phyloP scores from a whole-genome alignment of 2,797 vertebrate genomes.

The Coreius guichenoti region DNA sequence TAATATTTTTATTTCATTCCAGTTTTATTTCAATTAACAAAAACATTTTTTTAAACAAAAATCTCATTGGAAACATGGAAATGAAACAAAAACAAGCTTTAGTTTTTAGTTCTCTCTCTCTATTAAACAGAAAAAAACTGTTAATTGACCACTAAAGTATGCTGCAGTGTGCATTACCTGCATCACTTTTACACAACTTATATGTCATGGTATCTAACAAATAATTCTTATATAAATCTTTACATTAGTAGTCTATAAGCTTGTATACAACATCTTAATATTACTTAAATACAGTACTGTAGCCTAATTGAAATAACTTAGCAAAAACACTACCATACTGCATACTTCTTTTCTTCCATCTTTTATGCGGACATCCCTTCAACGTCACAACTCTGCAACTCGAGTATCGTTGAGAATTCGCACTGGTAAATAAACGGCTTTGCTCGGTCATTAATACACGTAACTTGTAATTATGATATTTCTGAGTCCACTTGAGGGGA shows the following conservation, averaged over 20 bases:
- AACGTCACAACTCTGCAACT: background rate
- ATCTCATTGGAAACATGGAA: background rate
- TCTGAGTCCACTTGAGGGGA: slow-evolving; percentile 9
- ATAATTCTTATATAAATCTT: background rate
- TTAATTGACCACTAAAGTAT: too few species aligned
- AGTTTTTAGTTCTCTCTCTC: background rate
- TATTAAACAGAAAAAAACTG: too few species aligned
- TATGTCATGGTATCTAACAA: background rate
- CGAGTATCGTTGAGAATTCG: background rate
- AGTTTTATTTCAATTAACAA: background rate
- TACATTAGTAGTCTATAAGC: background rate
- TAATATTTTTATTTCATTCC: background rate
- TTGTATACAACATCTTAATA: background rate
- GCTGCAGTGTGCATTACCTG: too few species aligned
- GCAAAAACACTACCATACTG: background rate
- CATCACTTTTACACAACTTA: background rate
- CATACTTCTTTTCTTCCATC: background rate
- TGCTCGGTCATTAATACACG: background rate
- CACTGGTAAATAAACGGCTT: background rate
- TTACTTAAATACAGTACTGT: background rate
- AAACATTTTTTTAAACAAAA: too few species aligned
- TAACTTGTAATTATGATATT: slow-evolving; percentile 19
- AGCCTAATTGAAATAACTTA: background rate
- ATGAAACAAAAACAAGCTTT: background rate
- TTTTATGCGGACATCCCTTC: background rate